Percentiles rank a stretch among this genome's conserved stretches.
These are phyloP conservation scores for Epinotia ramella DNA, from an alignment of 2,888 invertebrate species.

Conservation along the genomic window DNA sequence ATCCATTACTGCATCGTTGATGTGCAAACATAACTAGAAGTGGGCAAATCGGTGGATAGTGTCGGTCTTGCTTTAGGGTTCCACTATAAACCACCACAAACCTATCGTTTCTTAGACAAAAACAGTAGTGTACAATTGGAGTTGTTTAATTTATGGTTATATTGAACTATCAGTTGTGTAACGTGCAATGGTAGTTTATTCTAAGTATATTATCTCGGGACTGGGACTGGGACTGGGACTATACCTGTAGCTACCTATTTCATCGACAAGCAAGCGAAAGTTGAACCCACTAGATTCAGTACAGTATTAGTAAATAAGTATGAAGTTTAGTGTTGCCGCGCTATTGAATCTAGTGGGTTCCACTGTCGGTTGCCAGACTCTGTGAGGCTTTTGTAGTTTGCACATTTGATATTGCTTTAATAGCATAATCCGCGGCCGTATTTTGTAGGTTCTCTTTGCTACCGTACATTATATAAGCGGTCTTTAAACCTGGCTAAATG, in stretches of 20 bases:
- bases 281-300: too few relatives aligned
- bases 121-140: too few relatives aligned
- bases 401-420: background rate
- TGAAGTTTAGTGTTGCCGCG: too few relatives aligned
- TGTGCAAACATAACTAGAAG: conserved; percentile 36
- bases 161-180: background rate
- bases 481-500: too few relatives aligned
- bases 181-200: background rate
- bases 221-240: too few relatives aligned
- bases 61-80: conserved; percentile 23
- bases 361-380: background rate
- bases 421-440: background rate
- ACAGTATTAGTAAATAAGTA: too few relatives aligned
- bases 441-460: background rate
- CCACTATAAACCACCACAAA: background rate
- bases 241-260: too few relatives aligned
- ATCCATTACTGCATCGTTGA: conserved; percentile 45
- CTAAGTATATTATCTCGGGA: background rate
- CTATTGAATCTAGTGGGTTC: too few relatives aligned
- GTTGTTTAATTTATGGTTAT: background rate
- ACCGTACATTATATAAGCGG: too few relatives aligned
- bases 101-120: background rate
- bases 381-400: background rate
- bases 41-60: conserved; percentile 34
- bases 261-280: too few relatives aligned